These are phyloP conservation scores for Syrmaticus mikado DNA, from an alignment of 2,113 vertebrate species.

Conservation along the genomic window DNA sequence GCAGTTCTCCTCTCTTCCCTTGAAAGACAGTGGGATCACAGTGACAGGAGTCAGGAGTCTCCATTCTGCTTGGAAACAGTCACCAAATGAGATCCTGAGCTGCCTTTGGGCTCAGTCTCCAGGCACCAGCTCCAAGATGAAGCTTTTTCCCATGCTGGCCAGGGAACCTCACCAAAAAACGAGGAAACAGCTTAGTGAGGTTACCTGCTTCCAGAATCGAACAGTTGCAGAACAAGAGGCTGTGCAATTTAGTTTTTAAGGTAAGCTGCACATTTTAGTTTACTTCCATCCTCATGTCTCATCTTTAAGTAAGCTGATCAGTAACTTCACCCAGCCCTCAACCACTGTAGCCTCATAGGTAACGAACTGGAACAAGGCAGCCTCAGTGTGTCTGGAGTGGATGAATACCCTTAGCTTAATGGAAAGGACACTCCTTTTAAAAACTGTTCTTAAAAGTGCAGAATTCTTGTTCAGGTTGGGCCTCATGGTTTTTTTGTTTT, in stretches of 20 bases:
- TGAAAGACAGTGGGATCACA: background rate
- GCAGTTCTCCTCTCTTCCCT: background rate
- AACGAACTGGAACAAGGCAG: background rate
- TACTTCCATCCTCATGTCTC: background rate
- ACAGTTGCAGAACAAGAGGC: background rate
- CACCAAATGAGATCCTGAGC: background rate
- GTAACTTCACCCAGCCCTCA: background rate
- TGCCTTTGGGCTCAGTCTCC: background rate
- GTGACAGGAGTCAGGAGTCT: background rate
- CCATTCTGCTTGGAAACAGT: background rate
- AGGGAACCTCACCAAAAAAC: background rate
- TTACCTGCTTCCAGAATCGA: background rate
- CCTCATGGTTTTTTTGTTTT: background rate
- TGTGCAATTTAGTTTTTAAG: background rate
- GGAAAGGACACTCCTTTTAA: background rate
- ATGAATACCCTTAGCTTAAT: background rate
- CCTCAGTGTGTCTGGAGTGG: background rate
- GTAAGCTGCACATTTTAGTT: background rate
- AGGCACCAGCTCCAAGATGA: fast-evolving
- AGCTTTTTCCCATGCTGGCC: background rate
- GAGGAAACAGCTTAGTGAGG: background rate
- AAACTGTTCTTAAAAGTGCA: background rate
- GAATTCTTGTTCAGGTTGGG: background rate
- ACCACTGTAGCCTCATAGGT: background rate
- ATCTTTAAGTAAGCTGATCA: background rate